These are phyloP conservation scores for Synanthedon andrenaeformis DNA, from an alignment of 2,888 invertebrate genomes.

Conservation along the genomic window DNA sequence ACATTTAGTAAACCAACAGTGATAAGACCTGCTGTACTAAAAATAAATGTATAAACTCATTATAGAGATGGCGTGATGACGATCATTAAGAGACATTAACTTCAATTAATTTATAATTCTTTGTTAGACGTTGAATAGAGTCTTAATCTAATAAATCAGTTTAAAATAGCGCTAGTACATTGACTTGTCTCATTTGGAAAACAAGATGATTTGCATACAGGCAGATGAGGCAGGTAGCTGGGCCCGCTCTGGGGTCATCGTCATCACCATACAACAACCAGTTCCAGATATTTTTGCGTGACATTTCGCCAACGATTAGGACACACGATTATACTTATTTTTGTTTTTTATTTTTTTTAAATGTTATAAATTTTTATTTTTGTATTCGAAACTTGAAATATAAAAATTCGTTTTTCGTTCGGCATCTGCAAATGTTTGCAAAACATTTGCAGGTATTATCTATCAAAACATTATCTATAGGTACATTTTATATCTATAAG, in stretches of 20 bases:
- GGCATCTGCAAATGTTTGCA: too few species aligned
- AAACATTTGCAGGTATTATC: too few species aligned
- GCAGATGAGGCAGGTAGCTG: slow-evolving; percentile 53
- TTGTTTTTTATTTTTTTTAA: background rate
- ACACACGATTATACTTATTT: slow-evolving; percentile 7
- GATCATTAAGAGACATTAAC: too few species aligned
- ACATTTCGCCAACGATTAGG: slow-evolving; percentile 53
- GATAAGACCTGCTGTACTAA: too few species aligned
- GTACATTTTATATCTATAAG: too few species aligned
- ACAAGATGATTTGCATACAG: slow-evolving; percentile 59
- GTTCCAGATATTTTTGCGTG: slow-evolving; percentile 46
- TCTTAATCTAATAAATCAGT: slow-evolving; percentile 52
- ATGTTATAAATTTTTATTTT: too few species aligned
- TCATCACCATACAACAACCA: slow-evolving; percentile 49
- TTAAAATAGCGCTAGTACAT: slow-evolving; percentile 22
- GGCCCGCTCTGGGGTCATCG: slow-evolving; percentile 61
- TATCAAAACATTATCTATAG: too few species aligned
- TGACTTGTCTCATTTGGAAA: slow-evolving; percentile 48
- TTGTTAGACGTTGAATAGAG: background rate
- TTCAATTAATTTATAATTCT: background rate
- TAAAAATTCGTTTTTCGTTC: too few species aligned
- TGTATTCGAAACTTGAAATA: too few species aligned
- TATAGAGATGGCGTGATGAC: background rate
- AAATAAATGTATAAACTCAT: background rate
- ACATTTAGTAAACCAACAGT: too few species aligned